Conservation (phyloP, 2,113 vertebrate species). For the Chelonoidis abingdonii region DNA sequence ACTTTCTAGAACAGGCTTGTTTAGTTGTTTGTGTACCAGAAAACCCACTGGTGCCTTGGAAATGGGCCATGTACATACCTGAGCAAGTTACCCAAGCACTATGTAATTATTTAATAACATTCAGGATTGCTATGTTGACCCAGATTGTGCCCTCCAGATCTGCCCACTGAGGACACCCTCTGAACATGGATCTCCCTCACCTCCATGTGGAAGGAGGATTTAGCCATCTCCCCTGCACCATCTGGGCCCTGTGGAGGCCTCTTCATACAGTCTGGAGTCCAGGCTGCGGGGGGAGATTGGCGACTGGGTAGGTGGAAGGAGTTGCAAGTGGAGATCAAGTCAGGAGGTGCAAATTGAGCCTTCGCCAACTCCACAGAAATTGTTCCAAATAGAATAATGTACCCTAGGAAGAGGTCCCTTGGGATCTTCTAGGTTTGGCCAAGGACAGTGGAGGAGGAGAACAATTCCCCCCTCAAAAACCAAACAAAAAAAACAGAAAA, state of each 20-base stretch:
- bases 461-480: too few species aligned
- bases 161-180: not conserved
- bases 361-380: not conserved
- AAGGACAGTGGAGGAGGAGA: not conserved
- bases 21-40: not conserved
- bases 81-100: not conserved
- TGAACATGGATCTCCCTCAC: not conserved
- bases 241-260: not conserved
- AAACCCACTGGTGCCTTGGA: not conserved
- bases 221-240: not conserved
- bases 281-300: not conserved
- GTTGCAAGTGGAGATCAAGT: not conserved
- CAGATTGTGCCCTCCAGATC: not conserved
- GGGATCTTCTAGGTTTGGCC: not conserved
- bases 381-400: not conserved
- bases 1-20: not conserved
- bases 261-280: not conserved
- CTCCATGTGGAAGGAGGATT: not conserved
- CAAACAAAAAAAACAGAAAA: too few species aligned
- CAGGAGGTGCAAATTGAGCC: not conserved
- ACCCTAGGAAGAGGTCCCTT: not conserved
- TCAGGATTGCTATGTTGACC: not conserved
- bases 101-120: not conserved
- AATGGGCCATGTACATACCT: not conserved
- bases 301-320: not conserved